phyloP scores from a whole-genome alignment of 1,140 invertebrate species.

The Sycophila sp. region DNA sequence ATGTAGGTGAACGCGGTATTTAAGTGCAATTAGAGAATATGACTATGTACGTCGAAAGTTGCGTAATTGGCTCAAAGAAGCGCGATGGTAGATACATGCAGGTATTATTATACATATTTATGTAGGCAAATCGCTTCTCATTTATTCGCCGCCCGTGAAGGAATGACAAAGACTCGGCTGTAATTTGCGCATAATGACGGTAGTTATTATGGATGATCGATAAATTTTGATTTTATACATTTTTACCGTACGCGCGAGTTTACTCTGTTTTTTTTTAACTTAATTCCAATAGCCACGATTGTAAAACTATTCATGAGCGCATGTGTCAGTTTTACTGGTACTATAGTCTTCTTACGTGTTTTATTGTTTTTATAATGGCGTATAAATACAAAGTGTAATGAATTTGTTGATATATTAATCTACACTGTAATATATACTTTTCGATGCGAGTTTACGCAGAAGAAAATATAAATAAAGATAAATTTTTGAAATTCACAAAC shows the following conservation, averaged over 20 bases:
- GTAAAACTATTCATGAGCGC: background rate
- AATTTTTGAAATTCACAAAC: background rate
- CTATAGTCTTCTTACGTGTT: no score
- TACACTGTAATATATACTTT: no score
- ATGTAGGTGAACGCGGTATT: constrained; percentile 35
- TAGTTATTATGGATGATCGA: constrained; percentile 26
- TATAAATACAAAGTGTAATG: no score
- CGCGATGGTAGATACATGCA: constrained; percentile 5
- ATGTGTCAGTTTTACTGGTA: no score
- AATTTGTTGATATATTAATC: no score
- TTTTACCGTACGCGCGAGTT: constrained; percentile 14
- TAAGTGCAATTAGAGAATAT: constrained; percentile 34
- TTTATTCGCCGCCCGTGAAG: constrained; percentile 21
- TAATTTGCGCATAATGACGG: constrained; percentile 10
- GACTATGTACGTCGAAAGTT: constrained; percentile 33
- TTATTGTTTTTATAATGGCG: no score
- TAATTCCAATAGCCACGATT: background rate
- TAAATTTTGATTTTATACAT: constrained; percentile 16
- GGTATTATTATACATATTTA: constrained; percentile 36
- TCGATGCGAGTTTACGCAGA: no score
- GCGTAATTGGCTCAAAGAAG: constrained; percentile 34
- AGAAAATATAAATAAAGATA: background rate
- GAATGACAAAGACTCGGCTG: constrained; percentile 30
- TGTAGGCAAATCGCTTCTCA: constrained; percentile 33
- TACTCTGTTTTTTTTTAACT: background rate